These are phyloP conservation scores for Punctoribates punctum DNA, from an alignment of 2,888 invertebrate species.

Conservation along the genomic window DNA sequence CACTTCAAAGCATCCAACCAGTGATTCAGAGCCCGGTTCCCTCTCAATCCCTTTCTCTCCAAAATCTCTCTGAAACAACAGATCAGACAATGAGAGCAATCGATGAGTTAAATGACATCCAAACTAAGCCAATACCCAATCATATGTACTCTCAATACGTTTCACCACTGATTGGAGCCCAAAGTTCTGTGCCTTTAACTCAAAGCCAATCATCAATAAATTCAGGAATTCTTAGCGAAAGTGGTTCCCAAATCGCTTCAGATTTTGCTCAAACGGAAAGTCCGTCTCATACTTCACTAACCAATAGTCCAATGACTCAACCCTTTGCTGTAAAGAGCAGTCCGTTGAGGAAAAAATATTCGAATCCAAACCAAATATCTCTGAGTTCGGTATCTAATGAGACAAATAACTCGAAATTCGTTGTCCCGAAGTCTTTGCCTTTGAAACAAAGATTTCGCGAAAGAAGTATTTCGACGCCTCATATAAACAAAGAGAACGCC, in stretches of 20 bases:
- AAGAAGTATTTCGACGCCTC: constrained; percentile 58
- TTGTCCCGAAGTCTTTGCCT: constrained; percentile 48
- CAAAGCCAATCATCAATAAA: constrained; percentile 7
- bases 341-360: not conserved
- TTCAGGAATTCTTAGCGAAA: not conserved
- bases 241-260: not conserved
- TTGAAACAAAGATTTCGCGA: constrained; percentile 58
- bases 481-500: constrained; percentile 31
- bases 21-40: not conserved
- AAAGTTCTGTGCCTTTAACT: constrained; percentile 27
- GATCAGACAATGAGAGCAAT: constrained; percentile 17
- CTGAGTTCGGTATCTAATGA: not conserved
- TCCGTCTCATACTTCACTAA: not conserved
- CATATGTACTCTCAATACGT: not conserved
- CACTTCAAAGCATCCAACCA: not conserved
- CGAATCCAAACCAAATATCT: not conserved
- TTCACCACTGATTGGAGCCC: not conserved
- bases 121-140: not conserved
- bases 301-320: not conserved
- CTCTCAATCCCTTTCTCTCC: not conserved
- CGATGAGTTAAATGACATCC: not conserved
- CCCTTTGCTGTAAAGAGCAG: not conserved
- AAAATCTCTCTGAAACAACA: not conserved
- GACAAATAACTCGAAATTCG: not conserved
- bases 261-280: constrained; percentile 28